These are phyloP conservation scores for Linurgus olivaceus DNA, from an alignment of 2,797 vertebrate species.

Conservation along the genomic window DNA sequence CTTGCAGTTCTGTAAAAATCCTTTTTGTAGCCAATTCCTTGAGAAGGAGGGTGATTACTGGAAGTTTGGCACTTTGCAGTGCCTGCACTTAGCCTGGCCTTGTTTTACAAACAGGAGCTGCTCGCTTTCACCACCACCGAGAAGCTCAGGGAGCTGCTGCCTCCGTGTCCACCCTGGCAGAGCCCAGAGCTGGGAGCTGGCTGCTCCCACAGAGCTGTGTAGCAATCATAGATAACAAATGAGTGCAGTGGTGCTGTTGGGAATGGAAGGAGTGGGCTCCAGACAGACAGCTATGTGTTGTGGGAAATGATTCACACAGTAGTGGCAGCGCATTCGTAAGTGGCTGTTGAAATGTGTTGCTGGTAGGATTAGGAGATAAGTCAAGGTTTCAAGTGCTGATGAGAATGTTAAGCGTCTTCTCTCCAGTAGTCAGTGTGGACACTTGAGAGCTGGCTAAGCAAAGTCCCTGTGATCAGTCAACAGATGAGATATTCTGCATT, in stretches of 20 bases:
- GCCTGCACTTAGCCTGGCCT: neutral
- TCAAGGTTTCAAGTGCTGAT: slow-evolving; percentile 56
- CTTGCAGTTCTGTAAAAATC: neutral
- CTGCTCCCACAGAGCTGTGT: neutral
- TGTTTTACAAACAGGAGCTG: neutral
- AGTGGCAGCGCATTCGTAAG: slow-evolving; percentile 29
- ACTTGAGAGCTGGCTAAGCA: slow-evolving; percentile 17
- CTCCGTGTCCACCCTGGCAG: neutral
- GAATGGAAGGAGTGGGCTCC: neutral
- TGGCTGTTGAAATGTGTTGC: slow-evolving; percentile 68
- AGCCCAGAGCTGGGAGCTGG: neutral
- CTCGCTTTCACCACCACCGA: neutral
- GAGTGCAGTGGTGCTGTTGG: neutral
- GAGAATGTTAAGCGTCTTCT: slow-evolving; percentile 59
- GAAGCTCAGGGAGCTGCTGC: neutral
- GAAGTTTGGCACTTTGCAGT: neutral
- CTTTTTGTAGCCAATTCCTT: neutral
- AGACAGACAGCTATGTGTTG: slow-evolving; percentile 32
- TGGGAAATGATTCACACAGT: slow-evolving; percentile 11
- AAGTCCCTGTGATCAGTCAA: slow-evolving; percentile 6
- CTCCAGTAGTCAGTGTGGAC: neutral
- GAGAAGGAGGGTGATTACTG: accelerated
- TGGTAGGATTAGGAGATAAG: slow-evolving; percentile 62
- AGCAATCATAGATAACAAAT: slow-evolving; percentile 22
- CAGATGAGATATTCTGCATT: neutral